A percentile compares a stretch with the other conserved stretches of the same genome.
Evolutionary conservation across 2,797 vertebrate genomes (phyloP).

Genomic region (Oreochromis mossambicus): DNA sequence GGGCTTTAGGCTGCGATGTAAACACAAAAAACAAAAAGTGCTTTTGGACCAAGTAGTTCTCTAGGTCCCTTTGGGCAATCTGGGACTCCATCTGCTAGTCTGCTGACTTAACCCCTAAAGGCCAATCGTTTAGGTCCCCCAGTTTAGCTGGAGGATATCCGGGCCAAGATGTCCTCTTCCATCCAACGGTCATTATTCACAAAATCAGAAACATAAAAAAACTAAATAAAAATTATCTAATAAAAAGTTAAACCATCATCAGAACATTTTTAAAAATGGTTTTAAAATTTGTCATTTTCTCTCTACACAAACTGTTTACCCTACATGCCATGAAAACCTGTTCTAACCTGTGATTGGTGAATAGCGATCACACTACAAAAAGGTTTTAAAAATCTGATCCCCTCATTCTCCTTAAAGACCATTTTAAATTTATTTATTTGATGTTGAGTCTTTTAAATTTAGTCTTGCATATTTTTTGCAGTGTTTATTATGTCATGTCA

Average conservation of each 20-base stretch:
- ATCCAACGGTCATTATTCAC: not conserved
- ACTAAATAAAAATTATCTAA: not conserved
- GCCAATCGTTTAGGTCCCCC: not conserved
- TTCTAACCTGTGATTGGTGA: not conserved
- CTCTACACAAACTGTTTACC: not conserved
- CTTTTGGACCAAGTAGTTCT: not conserved
- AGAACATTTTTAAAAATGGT: not conserved
- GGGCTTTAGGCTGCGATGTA: not conserved
- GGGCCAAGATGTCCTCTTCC: not conserved
- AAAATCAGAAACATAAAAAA: not conserved
- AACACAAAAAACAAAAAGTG: not conserved
- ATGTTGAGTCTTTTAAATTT: not conserved
- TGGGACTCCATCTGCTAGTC: not conserved
- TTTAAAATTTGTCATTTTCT: not conserved
- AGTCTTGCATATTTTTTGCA: not conserved
- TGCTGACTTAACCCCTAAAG: not conserved
- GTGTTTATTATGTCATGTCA: not conserved
- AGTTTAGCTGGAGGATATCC: not conserved
- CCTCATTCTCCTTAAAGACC: not conserved
- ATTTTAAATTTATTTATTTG: not conserved
- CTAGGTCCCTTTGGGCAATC: not conserved
- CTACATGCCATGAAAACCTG: not conserved
- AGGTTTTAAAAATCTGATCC: not conserved
- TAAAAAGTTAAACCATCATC: not conserved
- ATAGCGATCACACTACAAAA: not conserved